Percentiles rank a stretch among this genome's conserved stretches.
phyloP scores from a whole-genome alignment of 2,888 invertebrate species.

The Osmoderma eremita region DNA sequence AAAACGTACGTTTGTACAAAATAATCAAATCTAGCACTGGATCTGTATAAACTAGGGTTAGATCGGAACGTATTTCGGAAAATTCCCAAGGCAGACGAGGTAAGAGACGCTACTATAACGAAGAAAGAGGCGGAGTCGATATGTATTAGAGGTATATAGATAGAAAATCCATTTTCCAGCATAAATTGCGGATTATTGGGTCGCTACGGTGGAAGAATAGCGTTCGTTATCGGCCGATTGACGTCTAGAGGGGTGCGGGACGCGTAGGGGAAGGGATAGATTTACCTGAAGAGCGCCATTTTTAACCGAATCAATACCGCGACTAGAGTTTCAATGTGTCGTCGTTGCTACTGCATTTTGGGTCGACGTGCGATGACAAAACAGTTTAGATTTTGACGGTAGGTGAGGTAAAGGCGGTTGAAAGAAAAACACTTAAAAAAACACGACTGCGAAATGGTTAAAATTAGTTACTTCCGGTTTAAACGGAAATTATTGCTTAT shows the following conservation, averaged over 20 bases:
- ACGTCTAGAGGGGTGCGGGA: background rate
- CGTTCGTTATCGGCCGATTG: conserved; percentile 33
- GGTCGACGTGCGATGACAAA: background rate
- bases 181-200: conserved; percentile 33
- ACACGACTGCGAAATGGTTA: too few species aligned
- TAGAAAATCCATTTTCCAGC: conserved; percentile 11
- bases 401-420: background rate
- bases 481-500: background rate
- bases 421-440: background rate
- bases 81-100: too few species aligned
- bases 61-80: too few species aligned
- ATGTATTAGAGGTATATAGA: too few species aligned
- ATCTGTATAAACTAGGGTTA: background rate
- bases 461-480: too few species aligned
- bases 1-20: background rate
- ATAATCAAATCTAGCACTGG: background rate
- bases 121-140: too few species aligned
- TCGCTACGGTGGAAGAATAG: conserved; percentile 23
- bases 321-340: background rate
- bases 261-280: background rate
- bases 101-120: too few species aligned
- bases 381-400: background rate
- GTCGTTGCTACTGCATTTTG: background rate
- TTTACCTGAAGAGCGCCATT: conserved; percentile 27
- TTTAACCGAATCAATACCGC: conserved; percentile 21